Evolutionary conservation across 2,113 vertebrate genomes (phyloP), one percentile per base, ranked within the genome.

Genomic region (Marmota monax): DNA sequence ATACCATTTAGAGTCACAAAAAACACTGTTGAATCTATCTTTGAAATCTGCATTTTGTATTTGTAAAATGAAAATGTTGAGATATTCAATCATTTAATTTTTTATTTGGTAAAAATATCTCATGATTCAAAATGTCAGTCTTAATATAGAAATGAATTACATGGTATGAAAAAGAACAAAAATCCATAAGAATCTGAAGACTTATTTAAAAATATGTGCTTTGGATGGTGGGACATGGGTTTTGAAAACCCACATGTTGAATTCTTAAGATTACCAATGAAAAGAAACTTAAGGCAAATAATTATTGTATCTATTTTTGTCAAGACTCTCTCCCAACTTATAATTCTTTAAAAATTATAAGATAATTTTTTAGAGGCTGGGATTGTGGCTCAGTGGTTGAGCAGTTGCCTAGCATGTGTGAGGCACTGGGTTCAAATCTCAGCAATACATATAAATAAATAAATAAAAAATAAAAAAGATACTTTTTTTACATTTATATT

Each of bases 51-150:
- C 96, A 96, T 98, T 98, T 98, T 98, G 22, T 92, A 73, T 97
- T 97, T 97, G 73, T 94, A 95, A 98, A 97, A 97, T 93, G 94
- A 97, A 98, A 98, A 97, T 98, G 96, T 98, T 98, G 97, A 98
- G 93, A 97, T 98, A 98, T 89, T 98, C 89, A 98, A 95, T 98
- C 95, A 98, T 80, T 93, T 97, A 98, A 96, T 97, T 98, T 98
- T 97, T 97, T 97, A 96, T 96, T 93, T 85, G 95, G 27, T 97
- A 97, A 98, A 98, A 98, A 93, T 96, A 97, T 97, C 69, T 98
- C 94, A 89, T 94, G 88, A 98, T 97, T 98, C 37, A 97, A 98
- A 98, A 97, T 96, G 88, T 97, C 97, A 98, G 51, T 98, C 97
- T 97, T 98, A 98, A 98, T 98, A 97, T 79, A 98, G 34, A 96